Evolutionary conservation across 2,888 invertebrate genomes (phyloP).

Genomic region (Doris montereyensis): DNA sequence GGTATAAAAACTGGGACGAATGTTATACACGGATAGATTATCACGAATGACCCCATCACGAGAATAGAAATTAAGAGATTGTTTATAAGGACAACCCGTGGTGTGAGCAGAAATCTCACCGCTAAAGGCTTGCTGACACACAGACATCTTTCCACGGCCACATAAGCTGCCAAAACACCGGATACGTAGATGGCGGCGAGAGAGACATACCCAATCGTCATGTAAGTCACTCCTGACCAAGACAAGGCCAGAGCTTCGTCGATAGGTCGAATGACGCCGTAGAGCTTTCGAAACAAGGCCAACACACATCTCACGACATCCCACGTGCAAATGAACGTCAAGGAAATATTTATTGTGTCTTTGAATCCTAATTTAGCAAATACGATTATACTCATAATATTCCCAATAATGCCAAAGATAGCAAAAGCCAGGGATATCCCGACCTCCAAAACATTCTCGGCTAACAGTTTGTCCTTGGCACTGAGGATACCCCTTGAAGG

Average conservation of each 20-base stretch:
- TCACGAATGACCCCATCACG: neutral
- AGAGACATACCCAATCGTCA: neutral
- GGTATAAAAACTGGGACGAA: too few relatives aligned
- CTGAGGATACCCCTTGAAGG: too few relatives aligned
- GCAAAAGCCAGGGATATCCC: neutral
- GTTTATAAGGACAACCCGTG: neutral
- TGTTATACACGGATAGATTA: neutral
- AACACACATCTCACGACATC: slow-evolving; percentile 22
- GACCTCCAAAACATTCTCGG: slow-evolving; percentile 5
- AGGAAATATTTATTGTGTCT: slow-evolving; percentile 23
- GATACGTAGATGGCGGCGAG: slow-evolving; percentile 21
- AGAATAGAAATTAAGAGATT: neutral
- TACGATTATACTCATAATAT: neutral
- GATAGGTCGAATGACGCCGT: neutral
- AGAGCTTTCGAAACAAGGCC: too few relatives aligned
- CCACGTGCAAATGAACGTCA: slow-evolving; percentile 27
- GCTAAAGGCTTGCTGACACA: slow-evolving; percentile 5
- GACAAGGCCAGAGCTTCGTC: neutral
- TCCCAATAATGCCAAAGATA: too few relatives aligned
- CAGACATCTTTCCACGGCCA: slow-evolving; percentile 30
- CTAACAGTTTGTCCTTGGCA: too few relatives aligned
- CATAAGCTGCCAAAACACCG: slow-evolving; percentile 21
- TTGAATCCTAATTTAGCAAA: too few relatives aligned
- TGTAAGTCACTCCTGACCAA: neutral
- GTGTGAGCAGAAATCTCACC: too few relatives aligned